Conservation (phyloP, 2,113 vertebrate genomes). For the Scomber scombrus region DNA sequence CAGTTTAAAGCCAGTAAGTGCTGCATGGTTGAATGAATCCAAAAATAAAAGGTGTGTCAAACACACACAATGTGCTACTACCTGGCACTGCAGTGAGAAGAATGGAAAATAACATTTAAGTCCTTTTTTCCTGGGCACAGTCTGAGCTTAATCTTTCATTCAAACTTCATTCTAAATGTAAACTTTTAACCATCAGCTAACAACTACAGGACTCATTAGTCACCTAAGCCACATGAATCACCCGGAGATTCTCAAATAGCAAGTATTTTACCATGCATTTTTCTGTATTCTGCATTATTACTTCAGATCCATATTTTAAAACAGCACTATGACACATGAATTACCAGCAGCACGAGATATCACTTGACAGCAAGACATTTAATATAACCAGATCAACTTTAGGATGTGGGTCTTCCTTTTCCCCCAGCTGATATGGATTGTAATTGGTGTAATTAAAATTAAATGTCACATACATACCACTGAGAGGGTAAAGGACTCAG, state of each 20-base stretch:
- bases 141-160: slow-evolving; percentile 1
- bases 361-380: slow-evolving; percentile 12
- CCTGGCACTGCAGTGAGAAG: neutral
- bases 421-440: slow-evolving; percentile 28
- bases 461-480: slow-evolving; percentile 58
- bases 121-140: neutral
- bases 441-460: slow-evolving; percentile 59
- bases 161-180: slow-evolving; percentile 26
- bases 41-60: slow-evolving; percentile 39
- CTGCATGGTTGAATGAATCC: slow-evolving; percentile 26
- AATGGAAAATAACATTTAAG: slow-evolving; percentile 12
- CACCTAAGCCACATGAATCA: neutral
- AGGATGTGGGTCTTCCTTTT: slow-evolving; percentile 18
- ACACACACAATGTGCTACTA: slow-evolving; percentile 23
- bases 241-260: neutral
- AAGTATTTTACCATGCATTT: neutral
- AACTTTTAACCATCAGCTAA: slow-evolving; percentile 37
- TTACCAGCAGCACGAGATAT: neutral
- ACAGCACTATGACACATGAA: neutral
- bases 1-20: slow-evolving; percentile 13
- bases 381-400: slow-evolving; percentile 18
- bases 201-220: slow-evolving; percentile 10
- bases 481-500: slow-evolving; percentile 45
- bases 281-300: neutral
- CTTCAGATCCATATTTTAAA: slow-evolving; percentile 2